phyloP scores from a whole-genome alignment of 2,797 vertebrate genomes.

The Gymnothorax javanicus region DNA sequence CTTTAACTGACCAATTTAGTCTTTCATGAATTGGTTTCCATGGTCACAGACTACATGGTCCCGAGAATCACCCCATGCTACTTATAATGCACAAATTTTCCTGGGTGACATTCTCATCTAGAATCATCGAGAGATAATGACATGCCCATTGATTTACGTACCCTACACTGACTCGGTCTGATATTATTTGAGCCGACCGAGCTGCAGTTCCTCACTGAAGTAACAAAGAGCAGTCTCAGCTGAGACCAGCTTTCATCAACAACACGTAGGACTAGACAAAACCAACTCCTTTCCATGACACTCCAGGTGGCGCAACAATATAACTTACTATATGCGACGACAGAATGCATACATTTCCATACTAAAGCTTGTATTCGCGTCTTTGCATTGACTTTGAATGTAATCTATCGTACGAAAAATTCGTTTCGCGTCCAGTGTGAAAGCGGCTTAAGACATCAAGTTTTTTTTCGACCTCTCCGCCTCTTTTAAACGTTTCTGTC shows the following conservation, averaged over 20 bases:
- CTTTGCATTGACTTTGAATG: too few species aligned
- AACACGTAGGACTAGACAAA: background rate
- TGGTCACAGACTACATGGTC: too few species aligned
- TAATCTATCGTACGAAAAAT: too few species aligned
- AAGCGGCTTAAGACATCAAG: too few species aligned
- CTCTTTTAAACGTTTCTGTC: too few species aligned
- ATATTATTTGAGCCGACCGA: constrained; percentile 28
- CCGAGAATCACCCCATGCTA: background rate
- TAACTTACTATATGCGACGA: background rate
- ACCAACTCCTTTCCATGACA: background rate
- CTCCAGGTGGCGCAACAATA: background rate
- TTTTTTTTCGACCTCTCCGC: too few species aligned
- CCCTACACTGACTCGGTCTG: constrained; percentile 41
- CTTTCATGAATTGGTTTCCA: background rate
- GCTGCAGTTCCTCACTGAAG: background rate
- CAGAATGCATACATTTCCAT: background rate
- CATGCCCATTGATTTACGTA: background rate
- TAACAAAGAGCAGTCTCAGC: background rate
- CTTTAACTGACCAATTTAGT: too few species aligned
- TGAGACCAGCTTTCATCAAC: background rate
- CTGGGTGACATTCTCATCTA: background rate
- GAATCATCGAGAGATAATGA: background rate
- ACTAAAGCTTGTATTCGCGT: too few species aligned
- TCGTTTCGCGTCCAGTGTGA: too few species aligned
- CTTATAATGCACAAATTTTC: background rate